Percentiles rank a stretch among this genome's conserved stretches.
Conservation (phyloP, 2,797 vertebrate genomes). For the Pempheris klunzingeri region DNA sequence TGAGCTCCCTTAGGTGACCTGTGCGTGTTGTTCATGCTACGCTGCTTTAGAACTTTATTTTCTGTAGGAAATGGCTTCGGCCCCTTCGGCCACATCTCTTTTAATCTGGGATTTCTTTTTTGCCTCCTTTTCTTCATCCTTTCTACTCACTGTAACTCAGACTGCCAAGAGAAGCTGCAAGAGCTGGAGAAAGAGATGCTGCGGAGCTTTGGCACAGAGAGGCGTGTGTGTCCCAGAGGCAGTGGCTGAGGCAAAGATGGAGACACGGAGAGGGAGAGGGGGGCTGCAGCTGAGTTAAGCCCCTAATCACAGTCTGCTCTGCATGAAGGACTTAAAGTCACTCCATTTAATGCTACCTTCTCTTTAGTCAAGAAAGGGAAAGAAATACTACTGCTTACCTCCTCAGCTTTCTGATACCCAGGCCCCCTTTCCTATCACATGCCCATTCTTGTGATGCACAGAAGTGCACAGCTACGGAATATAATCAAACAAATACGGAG, state of each 20-base stretch:
- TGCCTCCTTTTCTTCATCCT: conserved; percentile 70
- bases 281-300: conserved; percentile 76
- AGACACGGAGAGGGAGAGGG: conserved; percentile 63
- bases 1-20: conserved; percentile 71
- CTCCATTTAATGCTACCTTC: conserved; percentile 82
- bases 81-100: conserved; percentile 76
- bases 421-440: conserved; percentile 32
- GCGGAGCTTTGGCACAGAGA: conserved; percentile 75
- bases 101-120: conserved; percentile 77
- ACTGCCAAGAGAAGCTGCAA: conserved; percentile 76
- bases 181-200: conserved; percentile 72
- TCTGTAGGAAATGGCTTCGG: conserved; percentile 67
- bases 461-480: conserved; percentile 19
- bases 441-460: conserved; percentile 37
- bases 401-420: conserved; percentile 66
- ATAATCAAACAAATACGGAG: conserved; percentile 12
- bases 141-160: conserved; percentile 77
- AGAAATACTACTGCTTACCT: conserved; percentile 70
- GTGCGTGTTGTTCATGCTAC: conserved; percentile 67
- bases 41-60: conserved; percentile 75
- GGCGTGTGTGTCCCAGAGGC: conserved; percentile 75
- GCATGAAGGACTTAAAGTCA: conserved; percentile 84
- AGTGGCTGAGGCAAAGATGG: conserved; percentile 71
- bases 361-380: conserved; percentile 71
- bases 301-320: conserved; percentile 82